Base-by-base conservation (phyloP, 2,888 invertebrate species). In the Agrypnus murinus region DNA sequence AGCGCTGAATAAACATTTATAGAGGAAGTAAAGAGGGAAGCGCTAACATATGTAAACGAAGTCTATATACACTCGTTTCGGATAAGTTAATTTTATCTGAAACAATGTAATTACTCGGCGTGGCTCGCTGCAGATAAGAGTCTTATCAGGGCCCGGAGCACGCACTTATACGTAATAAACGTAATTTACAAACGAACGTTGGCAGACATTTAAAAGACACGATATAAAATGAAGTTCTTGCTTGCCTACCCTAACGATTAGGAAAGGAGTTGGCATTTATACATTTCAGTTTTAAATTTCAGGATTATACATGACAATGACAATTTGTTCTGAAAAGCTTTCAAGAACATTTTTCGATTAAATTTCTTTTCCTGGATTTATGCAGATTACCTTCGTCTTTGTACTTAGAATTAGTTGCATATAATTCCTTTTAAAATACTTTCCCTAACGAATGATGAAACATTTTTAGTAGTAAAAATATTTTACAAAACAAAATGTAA, bases 21-120 rank as follows among this genome's bases (percentile, higher is more conserved):
- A 58, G 60, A 25, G 64, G 40, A 65, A 59, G 68, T 53, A 48
- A 57, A 63, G 53, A 60, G 48, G 57, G 65, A 69, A 65, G 65
- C 59, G 62, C 63, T 66, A 69, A 77, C 78, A 79, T 79, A 77
- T 79, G 77, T 78, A 79, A 80, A 79, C 76, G 77, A 78, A 77
- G 77, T 75, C 72, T 78, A 73, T 75, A 74, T 77, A 78, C 77
- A 78, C 75, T 78, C 76, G 77, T 80, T 79, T 78, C 75, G 81
- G 81, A 81, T 82, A 82, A 81, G 81, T 82, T 82, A 81, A 82
- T 82, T 82, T 81, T 79, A 80, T 81, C 80, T 76, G 78, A 79
- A 82, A 82, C 81, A 82, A 82, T 81, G 82, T 81, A 82, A 82
- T 82, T 82, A 82, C 79, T 75, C 77, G 79, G 78, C 77, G 76